These are phyloP conservation scores for Caenorhabditis wallacei DNA, from an alignment of 2,888 invertebrate genomes.

Conservation along the genomic window DNA sequence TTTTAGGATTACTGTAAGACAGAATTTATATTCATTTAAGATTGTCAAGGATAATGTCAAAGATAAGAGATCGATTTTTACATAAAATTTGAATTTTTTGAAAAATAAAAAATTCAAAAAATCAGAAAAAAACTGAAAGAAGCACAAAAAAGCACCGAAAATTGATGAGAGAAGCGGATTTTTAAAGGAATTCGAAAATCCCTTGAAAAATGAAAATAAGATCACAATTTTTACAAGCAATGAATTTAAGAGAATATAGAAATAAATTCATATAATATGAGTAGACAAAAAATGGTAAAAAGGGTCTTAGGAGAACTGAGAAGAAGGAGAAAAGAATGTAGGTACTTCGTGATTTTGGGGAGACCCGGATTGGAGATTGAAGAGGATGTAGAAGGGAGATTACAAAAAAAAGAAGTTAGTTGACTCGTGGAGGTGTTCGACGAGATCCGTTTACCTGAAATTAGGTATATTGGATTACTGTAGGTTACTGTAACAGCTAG, in stretches of 20 bases:
- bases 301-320: not conserved
- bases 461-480: not conserved
- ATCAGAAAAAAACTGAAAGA: not conserved
- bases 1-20: too few species aligned
- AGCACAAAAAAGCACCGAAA: slow-evolving; percentile 3
- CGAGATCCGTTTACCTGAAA: slow-evolving; percentile 54
- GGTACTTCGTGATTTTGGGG: slow-evolving; percentile 7
- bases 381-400: not conserved
- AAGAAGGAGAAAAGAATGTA: not conserved
- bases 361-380: not conserved
- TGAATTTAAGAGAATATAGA: not conserved
- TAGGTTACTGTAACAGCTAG: not conserved
- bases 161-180: not conserved
- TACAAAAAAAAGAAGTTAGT: not conserved
- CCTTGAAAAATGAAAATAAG: not conserved
- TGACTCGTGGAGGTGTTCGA: slow-evolving; percentile 49
- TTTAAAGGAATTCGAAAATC: not conserved
- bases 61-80: slow-evolving; percentile 7
- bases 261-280: slow-evolving; percentile 12
- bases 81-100: not conserved
- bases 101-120: not conserved
- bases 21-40: too few species aligned
- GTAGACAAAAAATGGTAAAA: not conserved
- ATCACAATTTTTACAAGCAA: slow-evolving; percentile 16
- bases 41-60: too few species aligned